These are phyloP conservation scores for Allolobophora icterica DNA, from an alignment of 2,888 invertebrate species.

Conservation along the genomic window DNA sequence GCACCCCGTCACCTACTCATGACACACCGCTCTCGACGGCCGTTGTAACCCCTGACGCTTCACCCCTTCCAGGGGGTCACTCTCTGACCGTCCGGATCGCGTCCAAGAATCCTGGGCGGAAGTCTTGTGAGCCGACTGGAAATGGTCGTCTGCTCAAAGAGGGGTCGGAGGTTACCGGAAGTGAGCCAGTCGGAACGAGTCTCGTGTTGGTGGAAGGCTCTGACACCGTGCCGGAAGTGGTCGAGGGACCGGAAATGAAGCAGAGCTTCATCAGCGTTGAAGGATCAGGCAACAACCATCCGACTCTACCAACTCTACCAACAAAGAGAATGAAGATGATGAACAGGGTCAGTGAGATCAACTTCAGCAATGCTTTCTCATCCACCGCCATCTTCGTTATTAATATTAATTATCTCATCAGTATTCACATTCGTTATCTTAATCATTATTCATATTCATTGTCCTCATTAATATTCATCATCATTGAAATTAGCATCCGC, in stretches of 20 bases:
- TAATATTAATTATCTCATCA: not conserved
- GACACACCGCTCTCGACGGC: not conserved
- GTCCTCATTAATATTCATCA: not conserved
- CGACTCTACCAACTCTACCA: constrained; percentile 7
- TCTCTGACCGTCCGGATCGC: constrained; percentile 4
- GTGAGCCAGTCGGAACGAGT: not conserved
- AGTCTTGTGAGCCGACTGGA: constrained; percentile 8
- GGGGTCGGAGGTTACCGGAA: constrained; percentile 6
- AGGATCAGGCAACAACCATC: not conserved
- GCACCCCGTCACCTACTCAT: not conserved
- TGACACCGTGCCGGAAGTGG: not conserved
- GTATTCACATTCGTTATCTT: not conserved
- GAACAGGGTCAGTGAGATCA: not conserved
- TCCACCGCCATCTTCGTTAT: not conserved
- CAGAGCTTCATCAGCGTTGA: not conserved
- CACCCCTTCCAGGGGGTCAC: not conserved
- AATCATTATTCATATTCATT: not conserved
- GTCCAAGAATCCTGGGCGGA: not conserved
- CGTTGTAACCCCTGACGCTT: not conserved
- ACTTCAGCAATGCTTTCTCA: not conserved
- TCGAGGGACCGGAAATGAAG: not conserved
- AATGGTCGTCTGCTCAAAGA: not conserved
- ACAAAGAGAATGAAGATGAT: not conserved
- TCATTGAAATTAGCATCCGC: not conserved
- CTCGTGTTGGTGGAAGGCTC: not conserved